Base-by-base conservation (phyloP, 2,797 vertebrate genomes). In the Sebastolobus altivelis region DNA sequence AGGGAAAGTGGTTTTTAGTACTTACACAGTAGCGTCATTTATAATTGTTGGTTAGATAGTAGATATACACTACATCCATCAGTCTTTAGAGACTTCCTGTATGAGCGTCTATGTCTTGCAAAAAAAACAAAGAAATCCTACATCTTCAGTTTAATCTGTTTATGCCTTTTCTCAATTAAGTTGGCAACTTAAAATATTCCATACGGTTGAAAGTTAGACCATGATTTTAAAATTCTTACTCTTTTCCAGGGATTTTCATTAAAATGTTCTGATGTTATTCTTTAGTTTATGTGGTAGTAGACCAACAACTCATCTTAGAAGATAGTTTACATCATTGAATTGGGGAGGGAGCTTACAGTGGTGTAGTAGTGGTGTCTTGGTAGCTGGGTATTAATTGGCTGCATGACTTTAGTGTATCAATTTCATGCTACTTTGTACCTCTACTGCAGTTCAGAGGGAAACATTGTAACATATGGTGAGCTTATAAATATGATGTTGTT, bases 31-130 rank as follows among this genome's bases (percentile, higher is more conserved):
- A 78, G 62, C 89, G 82, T 83, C 68, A 77, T 82, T 82, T 77
- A 87, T 91, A 91, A 72, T 87, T 75, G 88, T 88, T 63, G 88
- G 90, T 93, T 94, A 94, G 88, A 93, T 92, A 93, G 77, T 72
- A 86, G 83, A 81, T 86, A 93, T 82, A 88, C 79, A 89, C 73
- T 90, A 92, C 85, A 88, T 88, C 82, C 83, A 85, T 73, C 72
- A 62, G 80, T 86, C 75, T 82, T 70, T 59, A 86, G 70, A 84
- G 52, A 86, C 85, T 86, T 89, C 67, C 79, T 69, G 68, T 79
- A 35, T 25, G 54, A 72, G 16, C 40, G 43, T 88, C 77, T 70
- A 18, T 74, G 84, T 89, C 87, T 62, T 85, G 80, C 87, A 89
- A 87, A 79, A 8, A 38, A 7, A 38, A 38, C 14, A 16, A 67